Percentiles rank a stretch among this genome's conserved stretches.
Evolutionary conservation across 2,113 vertebrate genomes (phyloP).

Genomic region (Pagrus major): DNA sequence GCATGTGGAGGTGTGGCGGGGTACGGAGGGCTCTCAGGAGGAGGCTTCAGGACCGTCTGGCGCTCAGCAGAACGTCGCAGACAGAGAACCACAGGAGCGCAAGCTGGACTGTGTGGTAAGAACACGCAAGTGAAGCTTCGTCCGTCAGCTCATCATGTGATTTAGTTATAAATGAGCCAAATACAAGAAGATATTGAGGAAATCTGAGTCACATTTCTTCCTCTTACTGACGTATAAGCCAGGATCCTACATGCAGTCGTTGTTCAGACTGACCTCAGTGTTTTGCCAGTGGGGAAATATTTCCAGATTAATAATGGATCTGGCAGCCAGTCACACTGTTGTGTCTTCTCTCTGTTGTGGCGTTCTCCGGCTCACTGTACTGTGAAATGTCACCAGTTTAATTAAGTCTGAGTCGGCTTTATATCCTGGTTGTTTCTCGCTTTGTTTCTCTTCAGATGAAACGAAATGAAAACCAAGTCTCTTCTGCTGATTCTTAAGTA

Average conservation of each 20-base stretch:
- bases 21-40: constrained; percentile 86
- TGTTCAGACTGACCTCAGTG: background rate
- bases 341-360: background rate
- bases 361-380: background rate
- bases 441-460: constrained; percentile 6
- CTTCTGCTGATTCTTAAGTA: background rate
- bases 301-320: constrained; percentile 22
- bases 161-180: background rate
- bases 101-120: constrained; percentile 93
- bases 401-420: constrained; percentile 15
- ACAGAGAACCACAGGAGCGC: constrained; percentile 87
- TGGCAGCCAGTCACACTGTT: constrained; percentile 5
- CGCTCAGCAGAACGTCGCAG: constrained; percentile 67
- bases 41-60: constrained; percentile 62
- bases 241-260: background rate
- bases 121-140: background rate
- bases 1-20: constrained; percentile 90
- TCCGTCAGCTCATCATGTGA: background rate
- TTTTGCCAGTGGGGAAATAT: constrained; percentile 1
- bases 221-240: background rate
- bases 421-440: background rate
- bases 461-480: background rate
- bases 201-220: background rate
- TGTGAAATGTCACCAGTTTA: constrained; percentile 17
- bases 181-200: background rate